A percentile compares a stretch with the other conserved stretches of the same genome.
Evolutionary conservation across 2,113 vertebrate species (phyloP).

Genomic region (Stegastes partitus): DNA sequence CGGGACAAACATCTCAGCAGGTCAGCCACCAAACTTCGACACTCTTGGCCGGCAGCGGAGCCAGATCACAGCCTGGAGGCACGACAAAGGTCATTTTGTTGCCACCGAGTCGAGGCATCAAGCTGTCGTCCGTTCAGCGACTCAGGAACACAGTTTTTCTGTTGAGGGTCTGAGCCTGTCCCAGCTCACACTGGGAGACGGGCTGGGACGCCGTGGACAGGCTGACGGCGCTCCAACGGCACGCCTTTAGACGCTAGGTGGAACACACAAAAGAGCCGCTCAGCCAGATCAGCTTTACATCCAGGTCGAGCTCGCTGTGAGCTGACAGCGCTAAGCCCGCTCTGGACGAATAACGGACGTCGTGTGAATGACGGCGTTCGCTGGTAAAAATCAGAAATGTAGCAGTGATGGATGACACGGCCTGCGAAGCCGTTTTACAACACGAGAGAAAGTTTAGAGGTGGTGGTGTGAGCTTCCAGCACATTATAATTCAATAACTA

Average conservation of each 20-base stretch:
- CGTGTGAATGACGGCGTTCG: not conserved
- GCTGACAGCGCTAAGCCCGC: not conserved
- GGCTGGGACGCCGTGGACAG: not conserved
- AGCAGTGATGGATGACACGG: no score
- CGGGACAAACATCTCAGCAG: not conserved
- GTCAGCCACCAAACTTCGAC: not conserved
- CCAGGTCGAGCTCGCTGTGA: not conserved
- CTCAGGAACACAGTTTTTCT: not conserved
- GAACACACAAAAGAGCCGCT: not conserved
- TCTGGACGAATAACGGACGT: not conserved
- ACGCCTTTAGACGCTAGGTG: not conserved
- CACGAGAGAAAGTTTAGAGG: not conserved
- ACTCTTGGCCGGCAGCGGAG: not conserved
- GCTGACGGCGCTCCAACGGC: not conserved
- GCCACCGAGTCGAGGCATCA: not conserved
- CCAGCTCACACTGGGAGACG: not conserved
- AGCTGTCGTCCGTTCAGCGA: not conserved
- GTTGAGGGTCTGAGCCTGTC: not conserved
- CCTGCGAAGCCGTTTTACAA: not conserved
- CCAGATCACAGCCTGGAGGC: not conserved
- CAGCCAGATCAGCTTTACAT: not conserved
- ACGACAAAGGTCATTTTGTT: not conserved
- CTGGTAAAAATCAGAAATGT: not conserved
- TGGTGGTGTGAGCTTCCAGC: no score
- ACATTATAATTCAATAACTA: no score